Evolutionary conservation across 37 sponge, comb jelly and placozoan genomes (phyloP).

Genomic region (Geodia barretti): DNA sequence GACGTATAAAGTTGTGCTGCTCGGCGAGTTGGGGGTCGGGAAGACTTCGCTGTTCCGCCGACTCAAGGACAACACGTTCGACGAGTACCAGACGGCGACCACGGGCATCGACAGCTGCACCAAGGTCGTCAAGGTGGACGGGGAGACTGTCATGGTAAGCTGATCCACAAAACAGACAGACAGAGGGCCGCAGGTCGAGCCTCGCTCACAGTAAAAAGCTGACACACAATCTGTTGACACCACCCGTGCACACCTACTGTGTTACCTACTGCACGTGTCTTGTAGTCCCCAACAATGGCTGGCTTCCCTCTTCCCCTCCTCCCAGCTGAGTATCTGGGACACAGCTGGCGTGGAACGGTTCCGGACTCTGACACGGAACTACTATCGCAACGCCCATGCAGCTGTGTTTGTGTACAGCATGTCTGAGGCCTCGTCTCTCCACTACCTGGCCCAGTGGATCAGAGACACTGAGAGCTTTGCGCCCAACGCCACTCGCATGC

Average conservation of each 20-base stretch:
- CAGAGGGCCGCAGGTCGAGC: too few relatives aligned
- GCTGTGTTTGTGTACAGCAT: slow-evolving; percentile 90
- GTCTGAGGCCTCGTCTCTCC: slow-evolving; percentile 77
- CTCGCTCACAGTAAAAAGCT: too few relatives aligned
- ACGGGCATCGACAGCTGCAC: slow-evolving; percentile 90
- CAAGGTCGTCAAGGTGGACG: slow-evolving; percentile 68
- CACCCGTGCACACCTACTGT: too few relatives aligned
- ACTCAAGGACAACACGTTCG: slow-evolving; percentile 86
- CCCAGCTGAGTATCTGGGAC: slow-evolving; percentile 85
- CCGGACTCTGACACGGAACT: slow-evolving; percentile 88
- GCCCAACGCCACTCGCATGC: slow-evolving; percentile 79
- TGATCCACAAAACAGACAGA: too few relatives aligned
- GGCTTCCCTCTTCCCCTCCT: not conserved
- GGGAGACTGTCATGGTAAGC: slow-evolving; percentile 74
- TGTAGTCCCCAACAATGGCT: too few relatives aligned
- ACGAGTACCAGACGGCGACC: slow-evolving; percentile 85
- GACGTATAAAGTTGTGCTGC: slow-evolving; percentile 85
- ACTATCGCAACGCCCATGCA: slow-evolving; percentile 90
- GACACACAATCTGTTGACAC: too few relatives aligned
- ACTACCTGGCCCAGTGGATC: slow-evolving; percentile 89
- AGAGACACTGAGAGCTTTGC: slow-evolving; percentile 84
- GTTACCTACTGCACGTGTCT: too few relatives aligned
- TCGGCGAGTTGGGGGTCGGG: slow-evolving; percentile 90
- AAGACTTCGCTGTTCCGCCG: slow-evolving; percentile 87
- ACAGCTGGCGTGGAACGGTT: slow-evolving; percentile 95